phyloP scores from a whole-genome alignment of 2,113 vertebrate genomes.

The Antennarius striatus region DNA sequence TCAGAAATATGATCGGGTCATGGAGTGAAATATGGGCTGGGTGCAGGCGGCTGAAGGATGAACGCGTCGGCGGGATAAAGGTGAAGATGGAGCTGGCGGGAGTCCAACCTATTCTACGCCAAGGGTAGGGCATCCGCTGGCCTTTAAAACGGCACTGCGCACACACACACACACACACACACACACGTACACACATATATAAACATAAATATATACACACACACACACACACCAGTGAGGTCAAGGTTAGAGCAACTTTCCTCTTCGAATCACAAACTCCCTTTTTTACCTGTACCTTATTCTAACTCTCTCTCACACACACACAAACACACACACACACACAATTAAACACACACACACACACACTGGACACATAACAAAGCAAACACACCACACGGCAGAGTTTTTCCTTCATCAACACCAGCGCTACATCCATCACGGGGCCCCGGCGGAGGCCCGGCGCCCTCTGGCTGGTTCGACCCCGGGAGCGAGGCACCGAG shows the following conservation, averaged over 20 bases:
- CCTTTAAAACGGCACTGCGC: slow-evolving; percentile 38
- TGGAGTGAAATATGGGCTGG: slow-evolving; percentile 67
- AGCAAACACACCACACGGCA: slow-evolving; percentile 20
- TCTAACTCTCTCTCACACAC: no score
- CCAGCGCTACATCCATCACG: slow-evolving; percentile 67
- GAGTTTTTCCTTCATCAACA: slow-evolving; percentile 47
- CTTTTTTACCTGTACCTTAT: no score
- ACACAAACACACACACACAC: background rate
- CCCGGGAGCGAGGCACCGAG: slow-evolving; percentile 43
- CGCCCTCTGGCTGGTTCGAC: slow-evolving; percentile 69
- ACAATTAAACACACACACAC: slow-evolving; percentile 17
- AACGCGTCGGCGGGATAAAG: slow-evolving; percentile 54
- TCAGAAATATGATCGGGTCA: slow-evolving; percentile 66
- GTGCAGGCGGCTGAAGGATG: slow-evolving; percentile 52
- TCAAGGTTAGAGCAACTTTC: no score
- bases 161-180: slow-evolving; percentile 1
- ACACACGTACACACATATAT: background rate
- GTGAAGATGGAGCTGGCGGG: slow-evolving; percentile 57
- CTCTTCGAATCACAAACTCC: no score
- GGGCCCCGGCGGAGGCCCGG: slow-evolving; percentile 48
- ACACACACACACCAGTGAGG: no score
- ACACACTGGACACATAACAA: slow-evolving; percentile 13
- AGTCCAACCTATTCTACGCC: slow-evolving; percentile 62
- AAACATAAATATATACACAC: background rate
- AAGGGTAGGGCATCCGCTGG: slow-evolving; percentile 69